Percentiles rank a stretch among this genome's conserved stretches.
phyloP scores from a whole-genome alignment of 1,140 invertebrate species.

The Leptinotarsa texana region DNA sequence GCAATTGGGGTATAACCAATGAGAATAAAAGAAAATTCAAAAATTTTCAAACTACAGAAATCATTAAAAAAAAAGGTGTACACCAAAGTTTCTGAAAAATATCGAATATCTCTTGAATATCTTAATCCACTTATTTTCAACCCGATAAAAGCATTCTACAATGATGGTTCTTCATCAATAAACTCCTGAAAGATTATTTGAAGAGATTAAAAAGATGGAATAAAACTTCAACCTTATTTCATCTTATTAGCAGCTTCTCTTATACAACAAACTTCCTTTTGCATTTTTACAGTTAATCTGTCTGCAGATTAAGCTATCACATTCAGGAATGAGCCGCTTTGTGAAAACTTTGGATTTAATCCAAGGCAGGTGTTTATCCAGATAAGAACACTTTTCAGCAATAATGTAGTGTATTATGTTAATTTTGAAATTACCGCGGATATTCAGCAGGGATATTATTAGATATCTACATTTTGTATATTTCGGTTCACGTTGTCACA shows the following conservation, averaged over 20 bases:
- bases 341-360: constrained; percentile 8
- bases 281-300: neutral
- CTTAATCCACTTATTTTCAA: too few species aligned
- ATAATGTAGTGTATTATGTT: neutral
- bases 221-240: neutral
- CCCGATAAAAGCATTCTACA: neutral
- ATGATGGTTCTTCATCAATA: neutral
- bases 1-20: too few species aligned
- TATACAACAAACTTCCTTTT: neutral
- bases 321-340: neutral
- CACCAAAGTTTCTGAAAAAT: too few species aligned
- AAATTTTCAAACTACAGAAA: too few species aligned
- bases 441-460: neutral
- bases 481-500: too few species aligned
- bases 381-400: neutral
- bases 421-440: neutral
- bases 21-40: too few species aligned
- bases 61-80: too few species aligned
- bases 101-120: too few species aligned
- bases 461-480: too few species aligned
- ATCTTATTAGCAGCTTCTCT: neutral
- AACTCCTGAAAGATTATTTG: neutral
- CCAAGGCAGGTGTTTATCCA: constrained; percentile 7
- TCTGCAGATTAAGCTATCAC: neutral
- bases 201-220: neutral